phyloP scores from a whole-genome alignment of 2,797 vertebrate species.

The Chaetophractus vellerosus region DNA sequence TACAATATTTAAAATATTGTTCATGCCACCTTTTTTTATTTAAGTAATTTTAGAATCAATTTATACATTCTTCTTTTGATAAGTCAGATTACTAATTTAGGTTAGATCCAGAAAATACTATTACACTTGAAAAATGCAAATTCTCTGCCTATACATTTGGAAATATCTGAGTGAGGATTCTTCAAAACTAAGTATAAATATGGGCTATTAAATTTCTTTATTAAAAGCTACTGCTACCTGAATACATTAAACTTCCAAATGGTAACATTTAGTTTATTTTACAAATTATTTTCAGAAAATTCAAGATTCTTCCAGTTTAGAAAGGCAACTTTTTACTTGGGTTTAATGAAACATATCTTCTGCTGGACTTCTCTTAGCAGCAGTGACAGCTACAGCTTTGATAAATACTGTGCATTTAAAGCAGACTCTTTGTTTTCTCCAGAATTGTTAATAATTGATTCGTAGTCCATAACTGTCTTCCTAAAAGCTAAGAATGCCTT shows the following conservation, averaged over 20 bases:
- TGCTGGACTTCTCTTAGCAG: neutral
- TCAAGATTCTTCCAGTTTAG: neutral
- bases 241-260: neutral
- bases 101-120: neutral
- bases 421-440: conserved; percentile 69
- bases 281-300: neutral
- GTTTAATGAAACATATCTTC: neutral
- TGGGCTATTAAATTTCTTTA: neutral
- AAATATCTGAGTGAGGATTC: neutral
- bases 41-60: neutral
- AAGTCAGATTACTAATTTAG: neutral
- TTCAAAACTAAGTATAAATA: neutral
- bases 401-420: neutral
- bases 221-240: neutral
- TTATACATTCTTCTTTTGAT: neutral
- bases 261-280: neutral
- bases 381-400: neutral
- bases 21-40: neutral
- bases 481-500: conserved; percentile 69
- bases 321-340: neutral
- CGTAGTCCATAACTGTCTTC: conserved; percentile 66
- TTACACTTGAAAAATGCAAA: neutral
- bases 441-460: conserved; percentile 74
- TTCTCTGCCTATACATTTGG: neutral
- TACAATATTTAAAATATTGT: neutral